A percentile compares a stretch with the other conserved stretches of the same genome.
These are phyloP conservation scores for Thamnaconus septentrionalis DNA, from an alignment of 2,113 vertebrate species.

Conservation along the genomic window DNA sequence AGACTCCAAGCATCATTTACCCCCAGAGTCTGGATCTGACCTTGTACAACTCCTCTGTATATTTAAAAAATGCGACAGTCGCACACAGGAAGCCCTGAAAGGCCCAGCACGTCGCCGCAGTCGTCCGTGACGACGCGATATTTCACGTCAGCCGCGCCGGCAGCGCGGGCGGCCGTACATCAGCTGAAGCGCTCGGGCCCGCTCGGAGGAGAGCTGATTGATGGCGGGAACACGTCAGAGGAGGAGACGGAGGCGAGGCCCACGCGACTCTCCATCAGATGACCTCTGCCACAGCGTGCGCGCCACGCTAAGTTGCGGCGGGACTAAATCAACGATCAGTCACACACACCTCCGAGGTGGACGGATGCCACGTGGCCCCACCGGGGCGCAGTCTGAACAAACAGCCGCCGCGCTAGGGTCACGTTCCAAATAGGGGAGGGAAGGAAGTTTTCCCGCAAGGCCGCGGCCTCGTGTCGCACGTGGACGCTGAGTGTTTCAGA, in stretches of 20 bases:
- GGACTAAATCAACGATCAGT: constrained; percentile 3
- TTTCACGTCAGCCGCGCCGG: constrained; percentile 38
- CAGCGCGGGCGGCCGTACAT: constrained; percentile 16
- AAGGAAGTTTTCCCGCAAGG: neutral
- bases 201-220: constrained; percentile 49
- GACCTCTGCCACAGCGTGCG: constrained; percentile 31
- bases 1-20: neutral
- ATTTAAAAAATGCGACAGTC: constrained; percentile 20
- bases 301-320: constrained; percentile 16
- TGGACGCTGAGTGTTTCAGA: neutral
- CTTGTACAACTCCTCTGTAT: constrained; percentile 9
- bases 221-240: constrained; percentile 8
- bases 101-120: constrained; percentile 14
- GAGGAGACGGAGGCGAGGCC: constrained; percentile 24
- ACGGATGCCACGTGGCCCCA: too few species aligned
- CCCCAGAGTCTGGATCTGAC: constrained; percentile 8
- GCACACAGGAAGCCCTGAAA: constrained; percentile 6
- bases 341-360: neutral
- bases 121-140: constrained; percentile 41
- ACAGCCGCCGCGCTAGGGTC: neutral
- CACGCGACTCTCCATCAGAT: constrained; percentile 1
- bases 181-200: constrained; percentile 7
- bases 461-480: neutral
- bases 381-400: neutral
- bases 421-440: neutral